These are phyloP conservation scores for Cyphomyrus discorhynchus DNA, from an alignment of 2,113 vertebrate genomes.

Conservation along the genomic window DNA sequence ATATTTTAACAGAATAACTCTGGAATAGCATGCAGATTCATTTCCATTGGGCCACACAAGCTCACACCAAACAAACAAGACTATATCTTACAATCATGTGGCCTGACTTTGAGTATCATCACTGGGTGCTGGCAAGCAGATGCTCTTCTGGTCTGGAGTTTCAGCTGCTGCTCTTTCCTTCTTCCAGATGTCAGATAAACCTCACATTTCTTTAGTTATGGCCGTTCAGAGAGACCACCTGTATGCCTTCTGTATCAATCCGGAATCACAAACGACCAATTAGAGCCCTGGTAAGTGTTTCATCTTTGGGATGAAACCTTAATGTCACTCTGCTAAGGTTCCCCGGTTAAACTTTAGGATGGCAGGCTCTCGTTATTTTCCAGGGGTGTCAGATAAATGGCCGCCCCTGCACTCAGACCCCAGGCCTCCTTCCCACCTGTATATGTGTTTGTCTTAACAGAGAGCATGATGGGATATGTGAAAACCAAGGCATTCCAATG, in stretches of 20 bases:
- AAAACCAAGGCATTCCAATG: not conserved
- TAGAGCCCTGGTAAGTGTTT: not conserved
- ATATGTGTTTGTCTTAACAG: not conserved
- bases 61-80: not conserved
- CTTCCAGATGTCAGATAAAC: not conserved
- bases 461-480: not conserved
- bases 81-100: not conserved
- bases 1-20: not conserved
- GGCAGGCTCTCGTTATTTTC: not conserved
- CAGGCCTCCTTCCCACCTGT: not conserved
- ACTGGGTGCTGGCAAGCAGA: constrained; percentile 24
- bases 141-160: constrained; percentile 15
- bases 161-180: constrained; percentile 8
- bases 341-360: not conserved
- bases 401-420: not conserved
- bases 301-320: not conserved
- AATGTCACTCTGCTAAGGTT: not conserved
- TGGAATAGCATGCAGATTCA: too few relatives aligned
- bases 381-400: not conserved
- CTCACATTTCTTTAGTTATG: not conserved
- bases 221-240: not conserved
- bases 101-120: constrained; percentile 23
- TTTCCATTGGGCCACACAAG: not conserved
- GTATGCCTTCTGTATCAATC: not conserved
- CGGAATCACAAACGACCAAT: not conserved